A percentile compares a stretch with the other conserved stretches of the same genome.
Conservation (phyloP, 2,797 vertebrate genomes). For the Staurois parvus region DNA sequence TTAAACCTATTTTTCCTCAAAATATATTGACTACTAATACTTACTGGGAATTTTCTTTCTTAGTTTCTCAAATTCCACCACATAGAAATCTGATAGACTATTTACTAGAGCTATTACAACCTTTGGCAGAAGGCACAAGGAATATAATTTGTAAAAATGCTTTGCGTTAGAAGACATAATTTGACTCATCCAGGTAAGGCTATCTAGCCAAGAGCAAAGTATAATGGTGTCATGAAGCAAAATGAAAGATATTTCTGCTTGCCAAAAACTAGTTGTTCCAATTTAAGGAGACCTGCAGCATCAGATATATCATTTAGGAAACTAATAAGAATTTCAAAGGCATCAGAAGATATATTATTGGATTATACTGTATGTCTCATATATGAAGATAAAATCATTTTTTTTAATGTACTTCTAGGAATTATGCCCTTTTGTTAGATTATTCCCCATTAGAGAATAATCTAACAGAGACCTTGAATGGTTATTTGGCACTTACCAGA, state of each 20-base stretch:
- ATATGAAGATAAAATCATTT: neutral
- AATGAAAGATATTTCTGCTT: neutral
- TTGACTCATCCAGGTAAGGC: neutral
- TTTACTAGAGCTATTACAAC: constrained; percentile 13
- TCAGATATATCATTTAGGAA: neutral
- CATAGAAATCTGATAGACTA: constrained; percentile 6
- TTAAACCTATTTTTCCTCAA: neutral
- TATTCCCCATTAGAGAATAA: neutral
- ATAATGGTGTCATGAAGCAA: neutral
- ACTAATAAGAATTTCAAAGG: neutral
- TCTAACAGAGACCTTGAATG: neutral
- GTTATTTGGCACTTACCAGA: neutral
- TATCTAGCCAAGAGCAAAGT: neutral
- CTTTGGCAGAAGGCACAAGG: constrained; percentile 26
- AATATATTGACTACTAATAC: neutral
- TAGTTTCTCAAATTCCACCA: constrained; percentile 1
- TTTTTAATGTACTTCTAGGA: neutral
- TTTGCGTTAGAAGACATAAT: neutral
- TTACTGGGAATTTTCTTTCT: neutral
- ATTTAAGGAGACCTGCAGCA: neutral
- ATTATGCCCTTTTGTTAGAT: neutral
- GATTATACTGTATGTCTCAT: too few relatives aligned
- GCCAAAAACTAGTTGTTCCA: constrained; percentile 4
- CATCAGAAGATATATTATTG: neutral
- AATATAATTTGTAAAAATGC: constrained; percentile 24